These are phyloP conservation scores for Cariama cristata DNA, from an alignment of 2,113 vertebrate species.

Conservation along the genomic window DNA sequence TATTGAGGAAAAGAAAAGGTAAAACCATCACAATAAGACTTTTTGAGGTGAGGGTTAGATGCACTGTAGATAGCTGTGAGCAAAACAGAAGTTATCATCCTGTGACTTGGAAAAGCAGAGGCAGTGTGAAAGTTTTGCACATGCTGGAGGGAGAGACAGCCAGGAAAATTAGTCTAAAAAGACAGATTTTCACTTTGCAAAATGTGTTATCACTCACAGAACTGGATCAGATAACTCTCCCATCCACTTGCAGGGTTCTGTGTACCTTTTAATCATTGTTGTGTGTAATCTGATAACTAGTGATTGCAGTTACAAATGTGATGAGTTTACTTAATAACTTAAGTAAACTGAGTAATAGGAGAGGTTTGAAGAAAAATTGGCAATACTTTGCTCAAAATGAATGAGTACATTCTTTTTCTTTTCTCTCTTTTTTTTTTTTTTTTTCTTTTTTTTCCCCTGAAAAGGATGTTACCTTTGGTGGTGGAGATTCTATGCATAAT, in stretches of 20 bases:
- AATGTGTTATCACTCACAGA: neutral
- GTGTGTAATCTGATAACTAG: neutral
- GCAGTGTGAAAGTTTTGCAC: neutral
- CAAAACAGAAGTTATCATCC: neutral
- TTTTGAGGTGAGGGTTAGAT: neutral
- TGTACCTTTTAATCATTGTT: neutral
- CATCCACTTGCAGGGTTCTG: neutral
- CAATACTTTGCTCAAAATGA: neutral
- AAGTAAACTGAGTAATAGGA: neutral
- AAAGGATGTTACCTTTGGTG: neutral
- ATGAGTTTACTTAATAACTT: neutral
- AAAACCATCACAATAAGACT: neutral
- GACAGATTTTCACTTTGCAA: neutral
- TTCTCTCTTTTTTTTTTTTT: neutral
- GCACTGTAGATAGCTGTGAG: neutral
- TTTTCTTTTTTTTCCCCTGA: accelerated
- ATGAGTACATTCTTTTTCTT: neutral
- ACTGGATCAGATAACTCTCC: neutral
- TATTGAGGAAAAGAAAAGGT: neutral
- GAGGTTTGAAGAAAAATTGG: neutral
- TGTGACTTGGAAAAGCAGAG: neutral
- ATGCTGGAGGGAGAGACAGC: neutral
- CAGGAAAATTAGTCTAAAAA: neutral
- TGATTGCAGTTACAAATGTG: neutral
- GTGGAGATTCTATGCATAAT: neutral